These are phyloP conservation scores for Goniozus legneri DNA, from an alignment of 1,140 invertebrate genomes.

Conservation along the genomic window DNA sequence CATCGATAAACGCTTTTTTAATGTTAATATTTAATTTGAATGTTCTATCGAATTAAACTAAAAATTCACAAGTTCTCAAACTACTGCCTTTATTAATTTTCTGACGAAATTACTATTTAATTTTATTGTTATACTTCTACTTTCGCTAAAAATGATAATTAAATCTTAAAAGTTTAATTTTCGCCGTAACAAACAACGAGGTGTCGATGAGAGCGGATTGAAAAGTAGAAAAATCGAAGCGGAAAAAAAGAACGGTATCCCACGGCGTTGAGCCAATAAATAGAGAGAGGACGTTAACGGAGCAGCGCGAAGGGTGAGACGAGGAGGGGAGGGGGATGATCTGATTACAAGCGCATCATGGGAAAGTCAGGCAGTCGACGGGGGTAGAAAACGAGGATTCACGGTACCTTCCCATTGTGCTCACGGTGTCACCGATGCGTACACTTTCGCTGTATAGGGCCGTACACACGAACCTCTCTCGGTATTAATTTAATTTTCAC, in stretches of 20 bases:
- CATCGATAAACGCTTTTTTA: too few relatives aligned
- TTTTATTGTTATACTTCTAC: too few relatives aligned
- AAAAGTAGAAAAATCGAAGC: constrained; percentile 4
- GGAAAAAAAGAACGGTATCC: constrained; percentile 14
- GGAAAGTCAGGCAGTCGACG: constrained; percentile 37
- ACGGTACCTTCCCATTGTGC: constrained; percentile 39
- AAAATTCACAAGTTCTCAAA: too few relatives aligned
- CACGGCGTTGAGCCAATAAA: constrained; percentile 19
- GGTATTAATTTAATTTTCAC: constrained; percentile 43
- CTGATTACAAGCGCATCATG: constrained; percentile 49
- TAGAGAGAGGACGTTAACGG: constrained; percentile 6
- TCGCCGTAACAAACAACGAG: too few relatives aligned
- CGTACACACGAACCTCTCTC: constrained; percentile 13
- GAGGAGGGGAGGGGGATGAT: constrained; percentile 36
- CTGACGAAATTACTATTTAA: too few relatives aligned
- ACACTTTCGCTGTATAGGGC: constrained; percentile 34
- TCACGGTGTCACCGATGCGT: constrained; percentile 38
- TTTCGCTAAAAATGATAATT: too few relatives aligned
- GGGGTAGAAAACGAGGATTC: constrained; percentile 32
- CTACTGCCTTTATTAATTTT: too few relatives aligned
- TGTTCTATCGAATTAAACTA: too few relatives aligned
- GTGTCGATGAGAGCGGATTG: not conserved
- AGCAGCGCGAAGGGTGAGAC: not conserved
- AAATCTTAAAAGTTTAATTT: too few relatives aligned
- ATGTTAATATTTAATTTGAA: too few relatives aligned